These are phyloP conservation scores for Thymelicus lineola DNA, from an alignment of 2,888 invertebrate species.

Conservation along the genomic window DNA sequence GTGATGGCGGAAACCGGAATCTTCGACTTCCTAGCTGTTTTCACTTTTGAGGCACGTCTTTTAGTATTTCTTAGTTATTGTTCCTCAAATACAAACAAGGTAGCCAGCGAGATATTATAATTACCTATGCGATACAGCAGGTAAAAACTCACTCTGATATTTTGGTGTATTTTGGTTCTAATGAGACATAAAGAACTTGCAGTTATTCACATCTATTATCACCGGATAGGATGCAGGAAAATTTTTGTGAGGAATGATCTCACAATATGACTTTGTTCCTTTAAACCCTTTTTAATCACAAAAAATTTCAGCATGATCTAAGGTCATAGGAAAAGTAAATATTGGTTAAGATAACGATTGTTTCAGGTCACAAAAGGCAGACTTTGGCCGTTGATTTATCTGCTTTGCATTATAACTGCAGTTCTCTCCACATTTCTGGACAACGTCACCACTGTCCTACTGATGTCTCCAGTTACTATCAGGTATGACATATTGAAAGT, in stretches of 20 bases:
- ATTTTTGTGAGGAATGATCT: too few species aligned
- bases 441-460: slow-evolving; percentile 94
- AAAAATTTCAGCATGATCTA: too few species aligned
- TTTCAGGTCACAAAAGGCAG: slow-evolving; percentile 91
- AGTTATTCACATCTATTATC: too few species aligned
- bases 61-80: background rate
- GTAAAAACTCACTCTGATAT: too few species aligned
- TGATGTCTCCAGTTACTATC: slow-evolving; percentile 95
- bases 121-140: too few species aligned
- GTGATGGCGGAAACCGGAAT: slow-evolving; percentile 95
- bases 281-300: too few species aligned
- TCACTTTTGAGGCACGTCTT: slow-evolving; percentile 89
- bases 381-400: slow-evolving; percentile 93
- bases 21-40: slow-evolving; percentile 94
- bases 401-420: slow-evolving; percentile 92
- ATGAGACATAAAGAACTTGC: too few species aligned
- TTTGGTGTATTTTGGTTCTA: too few species aligned
- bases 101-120: too few species aligned
- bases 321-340: background rate
- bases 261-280: too few species aligned
- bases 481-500: slow-evolving; percentile 82
- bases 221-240: too few species aligned
- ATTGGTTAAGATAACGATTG: background rate
- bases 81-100: too few species aligned
- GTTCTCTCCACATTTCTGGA: slow-evolving; percentile 93